These are phyloP conservation scores for Petrosia ficiformis DNA, from an alignment of 37 sponge, comb jelly and placozoan species.

Conservation along the genomic window DNA sequence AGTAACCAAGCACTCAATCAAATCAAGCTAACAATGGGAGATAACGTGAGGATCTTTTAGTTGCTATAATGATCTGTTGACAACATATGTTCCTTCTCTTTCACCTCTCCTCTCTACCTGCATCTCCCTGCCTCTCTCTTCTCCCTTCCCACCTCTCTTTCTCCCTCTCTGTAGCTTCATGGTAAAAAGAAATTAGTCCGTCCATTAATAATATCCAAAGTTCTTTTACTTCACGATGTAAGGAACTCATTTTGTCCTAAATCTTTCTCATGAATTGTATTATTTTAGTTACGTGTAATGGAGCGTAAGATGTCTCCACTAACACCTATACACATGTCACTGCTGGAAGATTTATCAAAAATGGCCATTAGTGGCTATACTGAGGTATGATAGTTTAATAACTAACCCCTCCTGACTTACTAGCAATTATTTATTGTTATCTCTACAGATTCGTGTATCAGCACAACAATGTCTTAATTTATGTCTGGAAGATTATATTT, in stretches of 20 bases:
- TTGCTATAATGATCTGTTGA: too few species aligned
- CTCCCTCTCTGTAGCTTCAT: slow-evolving; percentile 33
- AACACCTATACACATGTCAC: slow-evolving; percentile 41
- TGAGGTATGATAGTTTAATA: slow-evolving; percentile 55
- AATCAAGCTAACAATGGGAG: too few species aligned
- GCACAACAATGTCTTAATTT: slow-evolving; percentile 38
- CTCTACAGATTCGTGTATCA: slow-evolving; percentile 53
- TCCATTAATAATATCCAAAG: slow-evolving; percentile 27
- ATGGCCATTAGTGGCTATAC: slow-evolving; percentile 57
- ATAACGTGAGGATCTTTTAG: too few species aligned
- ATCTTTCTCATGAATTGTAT: too few species aligned
- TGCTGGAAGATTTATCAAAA: slow-evolving; percentile 37
- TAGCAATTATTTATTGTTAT: not conserved
- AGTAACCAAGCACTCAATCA: too few species aligned
- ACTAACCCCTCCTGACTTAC: too few species aligned
- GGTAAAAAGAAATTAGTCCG: slow-evolving; percentile 32
- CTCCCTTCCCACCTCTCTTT: too few species aligned
- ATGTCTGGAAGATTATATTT: slow-evolving; percentile 38
- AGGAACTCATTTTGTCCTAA: too few species aligned
- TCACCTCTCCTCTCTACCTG: too few species aligned
- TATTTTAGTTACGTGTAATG: slow-evolving; percentile 28
- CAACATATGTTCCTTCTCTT: too few species aligned
- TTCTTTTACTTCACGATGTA: slow-evolving; percentile 69
- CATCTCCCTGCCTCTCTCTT: too few species aligned
- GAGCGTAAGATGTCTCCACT: slow-evolving; percentile 42